These are phyloP conservation scores for Climacteris rufus DNA, from an alignment of 2,113 vertebrate genomes.

Conservation along the genomic window DNA sequence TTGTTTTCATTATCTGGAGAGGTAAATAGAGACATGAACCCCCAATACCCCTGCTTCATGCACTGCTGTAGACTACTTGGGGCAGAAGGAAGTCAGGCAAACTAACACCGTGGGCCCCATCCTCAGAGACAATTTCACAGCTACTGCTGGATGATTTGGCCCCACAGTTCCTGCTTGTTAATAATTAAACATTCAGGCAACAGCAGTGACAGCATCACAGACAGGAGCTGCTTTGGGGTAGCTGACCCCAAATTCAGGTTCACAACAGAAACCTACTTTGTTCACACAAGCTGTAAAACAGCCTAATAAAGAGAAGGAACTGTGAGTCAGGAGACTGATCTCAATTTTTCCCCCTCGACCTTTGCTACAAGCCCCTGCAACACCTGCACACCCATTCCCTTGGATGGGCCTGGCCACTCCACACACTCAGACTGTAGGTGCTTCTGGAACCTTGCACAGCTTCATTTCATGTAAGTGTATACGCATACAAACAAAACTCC, in stretches of 20 bases:
- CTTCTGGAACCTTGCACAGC: not conserved
- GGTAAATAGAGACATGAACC: not conserved
- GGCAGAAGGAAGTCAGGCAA: not conserved
- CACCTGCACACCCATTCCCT: not conserved
- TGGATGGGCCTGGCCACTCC: rapidly evolving
- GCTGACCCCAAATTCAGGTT: not conserved
- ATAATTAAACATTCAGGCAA: not conserved
- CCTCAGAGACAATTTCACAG: not conserved
- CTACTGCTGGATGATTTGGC: not conserved
- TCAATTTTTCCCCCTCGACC: not conserved
- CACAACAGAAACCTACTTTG: not conserved
- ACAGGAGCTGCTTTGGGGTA: not conserved
- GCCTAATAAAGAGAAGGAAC: not conserved
- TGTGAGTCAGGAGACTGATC: not conserved
- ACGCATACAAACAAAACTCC: not conserved
- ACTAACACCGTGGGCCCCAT: not conserved
- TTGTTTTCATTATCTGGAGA: not conserved
- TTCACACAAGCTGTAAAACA: not conserved
- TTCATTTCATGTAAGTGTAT: not conserved
- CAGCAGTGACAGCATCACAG: rapidly evolving
- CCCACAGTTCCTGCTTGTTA: not conserved
- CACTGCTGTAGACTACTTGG: not conserved
- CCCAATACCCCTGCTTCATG: too few relatives aligned
- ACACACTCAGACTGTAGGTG: too few relatives aligned
- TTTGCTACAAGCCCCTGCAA: not conserved